These are phyloP conservation scores for Myioborus melanocephalus DNA, from an alignment of 2,797 vertebrate species.

Conservation along the genomic window DNA sequence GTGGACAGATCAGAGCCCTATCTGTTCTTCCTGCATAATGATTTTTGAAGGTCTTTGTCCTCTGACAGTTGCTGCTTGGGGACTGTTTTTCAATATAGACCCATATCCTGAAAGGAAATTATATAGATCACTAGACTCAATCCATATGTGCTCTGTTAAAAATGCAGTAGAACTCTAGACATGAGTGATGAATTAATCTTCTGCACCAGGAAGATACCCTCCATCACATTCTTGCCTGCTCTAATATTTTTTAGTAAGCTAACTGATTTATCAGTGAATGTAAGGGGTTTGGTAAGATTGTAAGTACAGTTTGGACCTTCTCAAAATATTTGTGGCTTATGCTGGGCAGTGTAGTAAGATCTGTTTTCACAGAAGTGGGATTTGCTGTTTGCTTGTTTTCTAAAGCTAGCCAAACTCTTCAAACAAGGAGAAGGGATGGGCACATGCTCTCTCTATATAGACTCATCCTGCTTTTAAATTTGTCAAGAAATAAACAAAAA, in stretches of 20 bases:
- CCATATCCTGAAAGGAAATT: background rate
- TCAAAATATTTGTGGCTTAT: background rate
- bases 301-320: background rate
- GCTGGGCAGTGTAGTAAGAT: background rate
- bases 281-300: background rate
- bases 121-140: background rate
- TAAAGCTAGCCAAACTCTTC: background rate
- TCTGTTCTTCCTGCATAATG: background rate
- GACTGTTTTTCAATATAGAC: background rate
- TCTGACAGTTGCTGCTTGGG: background rate
- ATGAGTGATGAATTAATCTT: background rate
- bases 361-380: background rate
- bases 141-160: slow-evolving; percentile 6
- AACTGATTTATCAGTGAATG: background rate
- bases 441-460: background rate
- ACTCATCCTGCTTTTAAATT: background rate
- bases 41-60: background rate
- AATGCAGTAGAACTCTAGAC: background rate
- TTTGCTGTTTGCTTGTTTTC: background rate
- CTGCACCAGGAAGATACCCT: background rate
- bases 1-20: background rate
- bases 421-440: background rate
- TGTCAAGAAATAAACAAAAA: background rate
- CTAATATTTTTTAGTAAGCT: background rate
- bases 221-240: background rate